Evolutionary conservation across 2,113 vertebrate genomes (phyloP).

Genomic region (Passer domesticus): DNA sequence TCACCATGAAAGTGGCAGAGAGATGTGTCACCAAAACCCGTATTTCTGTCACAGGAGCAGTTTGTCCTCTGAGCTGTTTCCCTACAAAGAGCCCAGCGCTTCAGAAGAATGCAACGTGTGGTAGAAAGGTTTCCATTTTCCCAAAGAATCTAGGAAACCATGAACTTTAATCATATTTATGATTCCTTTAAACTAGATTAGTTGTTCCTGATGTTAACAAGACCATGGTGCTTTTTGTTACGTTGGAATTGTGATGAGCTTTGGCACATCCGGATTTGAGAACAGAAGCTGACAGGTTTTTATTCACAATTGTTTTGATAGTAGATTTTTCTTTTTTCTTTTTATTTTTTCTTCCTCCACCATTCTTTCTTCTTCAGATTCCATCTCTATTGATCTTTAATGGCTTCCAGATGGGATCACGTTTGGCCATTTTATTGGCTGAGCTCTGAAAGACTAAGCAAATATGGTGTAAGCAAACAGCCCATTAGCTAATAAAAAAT

Average conservation of each 20-base stretch:
- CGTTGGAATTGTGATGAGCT: conserved; percentile 29
- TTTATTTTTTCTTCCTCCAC: background rate
- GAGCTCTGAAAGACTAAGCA: conserved; percentile 57
- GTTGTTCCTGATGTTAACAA: conserved; percentile 45
- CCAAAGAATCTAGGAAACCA: conserved; percentile 17
- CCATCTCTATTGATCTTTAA: conserved; percentile 75
- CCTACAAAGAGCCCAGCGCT: background rate
- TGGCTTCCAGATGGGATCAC: conserved; percentile 73
- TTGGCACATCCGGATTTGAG: conserved; percentile 51
- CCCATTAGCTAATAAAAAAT: conserved; percentile 68
- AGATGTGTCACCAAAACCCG: background rate
- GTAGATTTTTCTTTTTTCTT: background rate
- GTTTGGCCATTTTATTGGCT: conserved; percentile 62
- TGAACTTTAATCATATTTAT: conserved; percentile 46
- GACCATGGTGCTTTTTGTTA: conserved; percentile 15
- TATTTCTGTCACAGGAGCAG: background rate
- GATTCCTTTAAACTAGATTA: conserved; percentile 59
- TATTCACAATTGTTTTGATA: conserved; percentile 65
- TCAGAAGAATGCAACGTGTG: background rate
- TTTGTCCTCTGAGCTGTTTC: background rate
- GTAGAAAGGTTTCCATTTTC: conserved; percentile 29
- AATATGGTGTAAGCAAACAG: conserved; percentile 38
- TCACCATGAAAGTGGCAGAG: background rate
- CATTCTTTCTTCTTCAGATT: conserved; percentile 63
- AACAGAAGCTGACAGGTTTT: conserved; percentile 62